Base-by-base conservation (phyloP, 1,140 invertebrate species). In the Pissodes strobi region DNA sequence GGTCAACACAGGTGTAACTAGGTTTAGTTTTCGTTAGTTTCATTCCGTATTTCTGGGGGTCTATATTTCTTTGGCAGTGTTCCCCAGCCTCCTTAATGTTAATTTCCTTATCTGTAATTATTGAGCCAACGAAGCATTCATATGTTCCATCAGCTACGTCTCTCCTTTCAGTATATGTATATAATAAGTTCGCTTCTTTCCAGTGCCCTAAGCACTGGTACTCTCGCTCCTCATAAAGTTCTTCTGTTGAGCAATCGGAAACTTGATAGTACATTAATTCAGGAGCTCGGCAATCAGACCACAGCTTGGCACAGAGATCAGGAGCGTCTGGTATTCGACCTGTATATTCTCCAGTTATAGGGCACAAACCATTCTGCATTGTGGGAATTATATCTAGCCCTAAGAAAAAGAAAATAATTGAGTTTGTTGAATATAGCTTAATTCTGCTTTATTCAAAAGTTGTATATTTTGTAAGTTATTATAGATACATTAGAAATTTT, bases 221-320 rank as follows among this genome's bases (percentile, higher is more conserved):
- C 63, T 88, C 84, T 17, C 88, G 79, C 76, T 89, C 88, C 83
- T 88, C 88, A 69, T 84, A 88, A 17, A 89, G 76, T 75, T 88
- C 85, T 22, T 82, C 70, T 55, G 79, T 78, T 71, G 81, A 75
- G 67, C 88, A 90, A 52, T 87, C 84, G 21, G 81, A 85, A 10
- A 89, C 87, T 70, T 85, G 86, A 72, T 87, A 89, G 67, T 87
- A 88, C 88, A 90, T 90, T 23, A 87, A 80, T 72, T 90, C 87
- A 12, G 85, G 84, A 25, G 85, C 84, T 65, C 83, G 82, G 74
- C 88, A 90, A 72, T 89, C 87, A 25, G 87, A 89, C 63, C 84
- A 86, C 23, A 90, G 78, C 76, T 87, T 87, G n/a, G 87, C 87
- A 75, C 88, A 90, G 66, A 88, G 79, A 53, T 84, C 84, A 12